A percentile compares a stretch with the other conserved stretches of the same genome.
Conservation (phyloP, 2,113 vertebrate genomes). For the Zosterops borbonicus region DNA sequence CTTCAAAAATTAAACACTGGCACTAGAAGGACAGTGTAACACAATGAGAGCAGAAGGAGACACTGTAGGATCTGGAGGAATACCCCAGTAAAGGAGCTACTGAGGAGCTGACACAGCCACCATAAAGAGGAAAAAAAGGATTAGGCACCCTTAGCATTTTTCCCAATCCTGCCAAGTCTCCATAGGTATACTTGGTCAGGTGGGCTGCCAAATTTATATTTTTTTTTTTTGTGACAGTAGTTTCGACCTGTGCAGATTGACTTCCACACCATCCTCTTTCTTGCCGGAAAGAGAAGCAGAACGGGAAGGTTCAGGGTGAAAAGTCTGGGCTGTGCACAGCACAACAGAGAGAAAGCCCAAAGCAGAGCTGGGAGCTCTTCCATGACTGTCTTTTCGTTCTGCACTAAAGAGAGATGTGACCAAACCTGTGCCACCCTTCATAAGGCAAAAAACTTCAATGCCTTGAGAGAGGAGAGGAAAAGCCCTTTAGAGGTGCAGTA, state of each 20-base stretch:
- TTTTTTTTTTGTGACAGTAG: not conserved
- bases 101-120: not conserved
- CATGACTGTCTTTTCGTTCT: not conserved
- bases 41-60: not conserved
- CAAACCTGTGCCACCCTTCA: rapidly evolving
- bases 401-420: not conserved
- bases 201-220: not conserved
- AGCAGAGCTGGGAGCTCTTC: not conserved
- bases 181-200: not conserved
- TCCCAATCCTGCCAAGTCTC: not conserved
- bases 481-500: not conserved
- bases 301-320: not conserved
- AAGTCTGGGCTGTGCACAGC: not conserved
- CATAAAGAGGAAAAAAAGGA: not conserved
- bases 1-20: not conserved
- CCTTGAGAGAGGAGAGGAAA: not conserved
- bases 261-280: not conserved
- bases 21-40: not conserved
- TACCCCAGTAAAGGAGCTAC: not conserved
- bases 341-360: not conserved
- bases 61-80: not conserved
- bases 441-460: not conserved
- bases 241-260: not conserved
- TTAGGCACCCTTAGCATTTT: not conserved
- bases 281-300: not conserved